Percentiles rank a stretch among this genome's conserved stretches.
Evolutionary conservation across 2,113 vertebrate genomes (phyloP).

Genomic region (Microtus ochrogaster): DNA sequence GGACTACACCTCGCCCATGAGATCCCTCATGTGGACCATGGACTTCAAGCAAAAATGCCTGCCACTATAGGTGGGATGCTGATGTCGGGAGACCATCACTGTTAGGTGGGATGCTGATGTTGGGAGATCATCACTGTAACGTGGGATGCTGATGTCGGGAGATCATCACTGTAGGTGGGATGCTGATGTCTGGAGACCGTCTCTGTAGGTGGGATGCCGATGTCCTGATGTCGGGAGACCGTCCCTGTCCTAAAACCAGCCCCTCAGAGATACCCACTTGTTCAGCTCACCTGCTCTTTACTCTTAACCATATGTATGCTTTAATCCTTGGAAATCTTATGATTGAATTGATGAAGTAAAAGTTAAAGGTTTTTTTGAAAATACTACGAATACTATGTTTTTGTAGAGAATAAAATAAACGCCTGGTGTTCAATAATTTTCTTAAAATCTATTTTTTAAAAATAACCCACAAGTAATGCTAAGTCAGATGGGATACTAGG

Average conservation of each 20-base stretch:
- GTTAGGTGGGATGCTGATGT: no score
- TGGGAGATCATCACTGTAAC: no score
- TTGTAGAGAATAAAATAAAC: not conserved
- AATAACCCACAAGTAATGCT: not conserved
- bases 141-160: no score
- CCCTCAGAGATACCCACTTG: not conserved
- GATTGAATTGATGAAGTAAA: not conserved
- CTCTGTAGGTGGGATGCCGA: no score
- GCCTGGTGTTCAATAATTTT: not conserved
- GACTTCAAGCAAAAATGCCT: not conserved
- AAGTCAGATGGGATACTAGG: not conserved
- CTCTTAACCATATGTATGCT: not conserved
- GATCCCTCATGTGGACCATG: not conserved
- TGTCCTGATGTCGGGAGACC: no score
- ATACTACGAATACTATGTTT: not conserved
- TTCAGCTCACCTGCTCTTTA: not conserved
- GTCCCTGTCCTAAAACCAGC: not conserved
- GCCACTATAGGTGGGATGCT: no score
- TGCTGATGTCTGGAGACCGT: no score
- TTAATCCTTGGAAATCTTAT: not conserved
- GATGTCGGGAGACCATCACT: no score
- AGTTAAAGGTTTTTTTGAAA: not conserved
- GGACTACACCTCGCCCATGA: not conserved
- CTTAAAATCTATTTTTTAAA: not conserved
- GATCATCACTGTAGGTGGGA: no score